Evolutionary conservation across 2,113 vertebrate species (phyloP).

Genomic region (Tychaedon coryphoeus): DNA sequence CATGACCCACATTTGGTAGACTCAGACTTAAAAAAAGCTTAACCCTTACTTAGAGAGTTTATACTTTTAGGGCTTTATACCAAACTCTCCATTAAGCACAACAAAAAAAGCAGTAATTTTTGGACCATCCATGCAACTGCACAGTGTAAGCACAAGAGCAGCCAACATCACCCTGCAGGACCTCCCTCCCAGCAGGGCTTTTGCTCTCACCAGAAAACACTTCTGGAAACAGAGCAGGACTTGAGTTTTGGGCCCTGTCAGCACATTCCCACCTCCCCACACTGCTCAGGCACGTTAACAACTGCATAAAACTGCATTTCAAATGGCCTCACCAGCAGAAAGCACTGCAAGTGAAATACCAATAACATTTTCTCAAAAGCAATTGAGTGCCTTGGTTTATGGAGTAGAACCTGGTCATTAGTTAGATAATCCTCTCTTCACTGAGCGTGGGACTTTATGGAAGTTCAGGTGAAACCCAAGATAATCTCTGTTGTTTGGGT

Average conservation of each 20-base stretch:
- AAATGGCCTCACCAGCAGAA: neutral
- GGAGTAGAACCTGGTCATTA: neutral
- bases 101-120: accelerated
- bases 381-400: neutral
- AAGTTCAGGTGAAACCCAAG: neutral
- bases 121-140: neutral
- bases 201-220: neutral
- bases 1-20: too few relatives aligned
- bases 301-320: neutral
- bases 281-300: neutral
- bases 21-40: neutral
- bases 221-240: neutral
- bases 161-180: neutral
- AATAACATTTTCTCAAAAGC: neutral
- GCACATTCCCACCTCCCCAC: neutral
- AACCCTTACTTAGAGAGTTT: neutral
- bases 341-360: neutral
- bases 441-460: neutral
- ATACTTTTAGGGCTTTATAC: neutral
- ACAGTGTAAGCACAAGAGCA: neutral
- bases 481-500: neutral
- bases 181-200: neutral
- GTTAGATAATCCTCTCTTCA: neutral
- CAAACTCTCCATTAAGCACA: neutral
- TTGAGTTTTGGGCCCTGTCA: neutral